Evolutionary conservation across 2,888 invertebrate genomes (phyloP).

Genomic region (Drosophila fungiperda): DNA sequence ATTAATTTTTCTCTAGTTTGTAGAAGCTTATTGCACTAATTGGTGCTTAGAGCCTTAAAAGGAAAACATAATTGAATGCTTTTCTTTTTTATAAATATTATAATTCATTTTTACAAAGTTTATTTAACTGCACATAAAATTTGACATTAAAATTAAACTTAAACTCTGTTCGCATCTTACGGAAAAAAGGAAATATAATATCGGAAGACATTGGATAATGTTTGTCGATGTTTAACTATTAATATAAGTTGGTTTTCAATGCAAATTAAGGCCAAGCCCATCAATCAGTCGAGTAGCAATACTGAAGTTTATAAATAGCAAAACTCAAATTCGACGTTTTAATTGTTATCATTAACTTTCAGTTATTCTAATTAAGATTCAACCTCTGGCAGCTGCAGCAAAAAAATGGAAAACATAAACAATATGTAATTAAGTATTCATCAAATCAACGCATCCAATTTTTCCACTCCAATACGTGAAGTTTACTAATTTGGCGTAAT

Average conservation of each 20-base stretch:
- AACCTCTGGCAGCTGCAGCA: conserved; percentile 22
- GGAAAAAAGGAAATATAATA: background rate
- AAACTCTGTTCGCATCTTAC: background rate
- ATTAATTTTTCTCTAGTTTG: conserved; percentile 38
- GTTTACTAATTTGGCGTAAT: conserved; percentile 62
- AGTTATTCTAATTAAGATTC: conserved; percentile 42
- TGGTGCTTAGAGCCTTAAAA: conserved; percentile 8
- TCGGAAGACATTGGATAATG: conserved; percentile 10
- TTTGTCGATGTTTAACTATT: conserved; percentile 8
- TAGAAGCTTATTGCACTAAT: background rate
- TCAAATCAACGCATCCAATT: conserved; percentile 29
- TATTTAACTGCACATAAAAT: background rate
- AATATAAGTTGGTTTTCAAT: conserved; percentile 16
- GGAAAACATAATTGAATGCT: background rate
- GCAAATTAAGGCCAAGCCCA: conserved; percentile 45
- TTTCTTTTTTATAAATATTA: background rate
- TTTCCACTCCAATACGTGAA: conserved; percentile 18
- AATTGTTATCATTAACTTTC: conserved; percentile 11
- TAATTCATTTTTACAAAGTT: background rate
- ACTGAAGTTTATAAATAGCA: conserved; percentile 43
- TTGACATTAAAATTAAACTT: background rate
- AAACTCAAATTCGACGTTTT: conserved; percentile 16
- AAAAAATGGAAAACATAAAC: conserved; percentile 4
- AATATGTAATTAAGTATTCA: conserved; percentile 35
- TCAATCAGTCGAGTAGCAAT: conserved; percentile 45